Percentiles rank a stretch among this genome's conserved stretches.
These are phyloP conservation scores for Pomacea canaliculata DNA, from an alignment of 2,888 invertebrate species.

Conservation along the genomic window DNA sequence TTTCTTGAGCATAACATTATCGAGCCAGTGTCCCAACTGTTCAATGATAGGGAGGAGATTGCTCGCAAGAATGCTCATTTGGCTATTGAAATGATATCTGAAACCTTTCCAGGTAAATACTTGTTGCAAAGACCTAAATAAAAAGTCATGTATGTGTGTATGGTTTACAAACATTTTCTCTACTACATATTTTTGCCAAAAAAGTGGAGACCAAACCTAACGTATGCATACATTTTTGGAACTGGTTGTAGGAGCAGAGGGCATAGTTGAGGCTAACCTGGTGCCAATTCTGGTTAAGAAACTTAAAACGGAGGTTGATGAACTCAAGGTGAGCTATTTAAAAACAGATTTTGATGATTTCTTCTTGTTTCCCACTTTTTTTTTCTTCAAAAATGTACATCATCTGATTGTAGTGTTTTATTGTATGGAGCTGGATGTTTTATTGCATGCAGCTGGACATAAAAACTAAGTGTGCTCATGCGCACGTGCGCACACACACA, in stretches of 20 bases:
- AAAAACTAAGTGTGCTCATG: no score
- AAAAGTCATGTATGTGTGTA: neutral
- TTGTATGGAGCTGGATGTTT: no score
- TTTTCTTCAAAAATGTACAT: no score
- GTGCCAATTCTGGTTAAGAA: constrained; percentile 65
- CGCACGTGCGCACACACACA: no score
- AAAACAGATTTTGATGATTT: no score
- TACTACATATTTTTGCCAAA: no score
- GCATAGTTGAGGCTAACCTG: constrained; percentile 65
- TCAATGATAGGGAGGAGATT: constrained; percentile 67
- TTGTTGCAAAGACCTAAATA: neutral
- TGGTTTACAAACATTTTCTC: no score
- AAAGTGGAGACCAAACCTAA: no score
- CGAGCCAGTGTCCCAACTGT: constrained; percentile 61
- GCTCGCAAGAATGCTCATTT: constrained; percentile 67
- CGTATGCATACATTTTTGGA: no score
- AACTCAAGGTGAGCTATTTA: constrained; percentile 64
- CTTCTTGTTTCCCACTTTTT: no score
- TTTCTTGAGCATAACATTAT: constrained; percentile 64
- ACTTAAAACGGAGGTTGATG: constrained; percentile 64
- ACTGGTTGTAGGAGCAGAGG: constrained; percentile 60
- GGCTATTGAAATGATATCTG: constrained; percentile 68
- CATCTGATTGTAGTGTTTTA: no score
- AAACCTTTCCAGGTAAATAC: constrained; percentile 62
- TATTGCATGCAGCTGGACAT: no score